Base-by-base conservation (phyloP, 2,113 vertebrate species). In the Mesembrinibis cayennensis region DNA sequence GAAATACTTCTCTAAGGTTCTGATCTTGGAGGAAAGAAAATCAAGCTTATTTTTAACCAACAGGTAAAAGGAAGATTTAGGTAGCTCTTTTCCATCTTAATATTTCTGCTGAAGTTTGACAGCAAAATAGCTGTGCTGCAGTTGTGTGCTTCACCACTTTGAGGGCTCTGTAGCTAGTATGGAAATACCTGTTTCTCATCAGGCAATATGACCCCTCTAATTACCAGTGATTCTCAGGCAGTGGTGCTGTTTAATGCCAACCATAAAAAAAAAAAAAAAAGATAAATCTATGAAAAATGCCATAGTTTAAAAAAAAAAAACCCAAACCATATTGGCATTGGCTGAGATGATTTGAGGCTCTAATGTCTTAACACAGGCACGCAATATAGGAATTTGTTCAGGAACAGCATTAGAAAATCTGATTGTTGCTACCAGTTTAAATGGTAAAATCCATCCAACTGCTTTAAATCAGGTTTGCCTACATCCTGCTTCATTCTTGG, bases 121-220 rank as follows among this genome's bases (percentile, higher is more conserved):
- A 58, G 71, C 63, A 79, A 78, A 91, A 50, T 4, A 70, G 26
- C n/a, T 69, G 63, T 40, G 63, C 84, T 69, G 76, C 21, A 71
- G 47, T 49, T 93, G 13, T 36, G 44, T 29, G 70, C 56, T 27
- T 58, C 82, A 52, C 16, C 47, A 71, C 85, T 47, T 27, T 14
- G 61, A 62, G 90, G 50, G 76, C 59, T 84, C 7, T 89, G 77
- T 11, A 53, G 19, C 30, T 70, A 91, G 40, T 42, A 63, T 29
- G 72, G 77, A 66, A 66, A 87, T 92, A 59, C 85, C 96, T 95
- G 91, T 53, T 92, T 90, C 93, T 89, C 50, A 45, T 79, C 63
- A 95, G 85, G 93, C 78, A 96, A 59, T 38, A 38, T 4, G 61
- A 93, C 40, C 92, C 50, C 95, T 87, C 1, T 30, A 96, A 97